These are phyloP conservation scores for Apteryx mantelli DNA, from an alignment of 2,113 vertebrate genomes.

Conservation along the genomic window DNA sequence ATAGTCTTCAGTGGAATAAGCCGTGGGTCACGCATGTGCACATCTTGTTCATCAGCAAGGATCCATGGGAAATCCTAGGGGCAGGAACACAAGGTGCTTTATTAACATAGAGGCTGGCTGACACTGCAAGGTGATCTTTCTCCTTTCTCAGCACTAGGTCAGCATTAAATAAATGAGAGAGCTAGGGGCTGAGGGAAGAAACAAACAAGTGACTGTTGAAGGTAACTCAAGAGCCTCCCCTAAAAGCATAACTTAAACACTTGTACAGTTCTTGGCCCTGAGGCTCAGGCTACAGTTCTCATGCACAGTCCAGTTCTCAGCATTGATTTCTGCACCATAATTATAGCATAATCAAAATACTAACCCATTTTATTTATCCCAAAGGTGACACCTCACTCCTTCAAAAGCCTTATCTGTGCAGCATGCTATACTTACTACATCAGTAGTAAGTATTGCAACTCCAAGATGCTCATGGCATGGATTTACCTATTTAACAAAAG, in stretches of 20 bases:
- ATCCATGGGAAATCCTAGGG: conserved; percentile 97
- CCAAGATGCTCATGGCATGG: background rate
- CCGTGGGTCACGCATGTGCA: conserved; percentile 93
- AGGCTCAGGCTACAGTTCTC: background rate
- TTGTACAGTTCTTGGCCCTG: background rate
- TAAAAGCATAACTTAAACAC: background rate
- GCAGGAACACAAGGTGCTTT: background rate
- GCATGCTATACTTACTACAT: background rate
- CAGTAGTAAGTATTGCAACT: background rate
- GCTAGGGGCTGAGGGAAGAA: background rate
- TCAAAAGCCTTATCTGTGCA: background rate
- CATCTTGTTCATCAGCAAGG: conserved; percentile 94
- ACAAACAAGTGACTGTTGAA: background rate
- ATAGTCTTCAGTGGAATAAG: conserved; percentile 96
- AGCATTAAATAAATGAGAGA: background rate
- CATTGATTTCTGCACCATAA: background rate
- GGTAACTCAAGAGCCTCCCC: background rate
- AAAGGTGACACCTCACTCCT: background rate
- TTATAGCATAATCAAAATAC: background rate
- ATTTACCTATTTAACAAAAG: background rate
- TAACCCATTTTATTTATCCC: background rate
- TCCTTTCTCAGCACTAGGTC: background rate
- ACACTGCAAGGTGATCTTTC: background rate
- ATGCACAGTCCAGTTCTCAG: no score
- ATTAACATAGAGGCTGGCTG: background rate